These are phyloP conservation scores for Alcedo quadribrachys DNA, from an alignment of 2,797 vertebrate genomes.

Conservation along the genomic window DNA sequence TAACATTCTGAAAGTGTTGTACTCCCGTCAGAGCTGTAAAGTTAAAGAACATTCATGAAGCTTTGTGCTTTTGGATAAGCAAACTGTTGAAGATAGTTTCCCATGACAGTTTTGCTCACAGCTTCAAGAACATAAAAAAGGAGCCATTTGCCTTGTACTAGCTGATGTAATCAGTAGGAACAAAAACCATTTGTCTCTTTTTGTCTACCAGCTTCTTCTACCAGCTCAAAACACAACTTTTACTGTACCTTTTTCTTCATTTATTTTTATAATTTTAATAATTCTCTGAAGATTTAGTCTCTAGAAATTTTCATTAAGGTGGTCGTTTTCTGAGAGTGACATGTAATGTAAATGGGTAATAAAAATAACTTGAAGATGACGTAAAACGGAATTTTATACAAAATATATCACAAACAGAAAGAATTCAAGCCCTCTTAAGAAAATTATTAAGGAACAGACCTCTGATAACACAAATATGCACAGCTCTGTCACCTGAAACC, in stretches of 20 bases:
- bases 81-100: neutral
- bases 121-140: neutral
- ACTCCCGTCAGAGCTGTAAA: constrained; percentile 1
- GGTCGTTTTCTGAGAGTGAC: neutral
- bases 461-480: neutral
- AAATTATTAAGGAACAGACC: neutral
- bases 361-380: neutral
- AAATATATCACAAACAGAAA: neutral
- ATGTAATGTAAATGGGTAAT: neutral
- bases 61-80: neutral
- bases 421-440: neutral
- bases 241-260: neutral
- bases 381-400: neutral
- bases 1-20: neutral
- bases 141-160: neutral
- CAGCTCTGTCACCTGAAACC: neutral
- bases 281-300: neutral
- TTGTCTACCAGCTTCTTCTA: neutral
- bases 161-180: neutral
- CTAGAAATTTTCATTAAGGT: neutral
- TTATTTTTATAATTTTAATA: neutral
- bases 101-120: neutral
- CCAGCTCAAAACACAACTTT: neutral
- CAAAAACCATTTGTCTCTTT: neutral
- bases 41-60: neutral